Percentiles rank a stretch among this genome's conserved stretches.
Evolutionary conservation across 1,140 invertebrate species (phyloP).

Genomic region (Venturia canescens): DNA sequence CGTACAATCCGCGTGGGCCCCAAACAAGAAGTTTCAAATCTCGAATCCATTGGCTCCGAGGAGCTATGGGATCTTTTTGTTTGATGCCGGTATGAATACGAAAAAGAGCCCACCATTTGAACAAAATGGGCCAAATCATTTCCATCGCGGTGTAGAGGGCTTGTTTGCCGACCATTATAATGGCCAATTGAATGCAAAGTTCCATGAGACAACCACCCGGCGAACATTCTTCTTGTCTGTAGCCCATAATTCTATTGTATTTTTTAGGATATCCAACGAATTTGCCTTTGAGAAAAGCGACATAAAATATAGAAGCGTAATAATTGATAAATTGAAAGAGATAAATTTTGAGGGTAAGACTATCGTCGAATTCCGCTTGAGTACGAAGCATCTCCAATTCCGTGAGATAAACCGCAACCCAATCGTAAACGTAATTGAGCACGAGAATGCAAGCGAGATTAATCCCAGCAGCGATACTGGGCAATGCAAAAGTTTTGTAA

Average conservation of each 20-base stretch:
- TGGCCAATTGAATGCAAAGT: constrained; percentile 93
- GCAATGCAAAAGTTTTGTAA: constrained; percentile 82
- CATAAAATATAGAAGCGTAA: constrained; percentile 99
- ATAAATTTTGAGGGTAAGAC: constrained; percentile 97
- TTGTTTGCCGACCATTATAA: constrained; percentile 98
- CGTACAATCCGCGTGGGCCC: constrained; percentile 93
- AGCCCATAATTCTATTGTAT: constrained; percentile 86
- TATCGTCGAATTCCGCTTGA: constrained; percentile 98
- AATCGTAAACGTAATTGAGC: constrained; percentile 77
- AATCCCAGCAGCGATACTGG: constrained; percentile 83
- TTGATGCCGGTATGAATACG: constrained; percentile 75
- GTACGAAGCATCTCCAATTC: constrained; percentile 93
- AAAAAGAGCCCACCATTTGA: constrained; percentile 85
- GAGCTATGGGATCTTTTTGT: constrained; percentile 70
- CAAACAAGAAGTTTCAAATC: constrained; percentile 95
- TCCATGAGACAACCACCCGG: constrained; percentile 95
- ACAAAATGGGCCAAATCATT: constrained; percentile 85
- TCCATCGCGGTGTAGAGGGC: constrained; percentile 93
- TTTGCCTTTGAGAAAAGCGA: constrained; percentile 98
- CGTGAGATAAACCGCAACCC: constrained; percentile 77
- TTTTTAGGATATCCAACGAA: constrained; percentile 89
- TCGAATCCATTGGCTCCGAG: constrained; percentile 86
- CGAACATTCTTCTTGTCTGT: constrained; percentile 91
- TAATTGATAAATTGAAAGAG: constrained; percentile 99
- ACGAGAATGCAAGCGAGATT: constrained; percentile 81